Evolutionary conservation across 2,797 vertebrate genomes (phyloP), one percentile per base, ranked within the genome.

Genomic region (Girardinus metallicus): DNA sequence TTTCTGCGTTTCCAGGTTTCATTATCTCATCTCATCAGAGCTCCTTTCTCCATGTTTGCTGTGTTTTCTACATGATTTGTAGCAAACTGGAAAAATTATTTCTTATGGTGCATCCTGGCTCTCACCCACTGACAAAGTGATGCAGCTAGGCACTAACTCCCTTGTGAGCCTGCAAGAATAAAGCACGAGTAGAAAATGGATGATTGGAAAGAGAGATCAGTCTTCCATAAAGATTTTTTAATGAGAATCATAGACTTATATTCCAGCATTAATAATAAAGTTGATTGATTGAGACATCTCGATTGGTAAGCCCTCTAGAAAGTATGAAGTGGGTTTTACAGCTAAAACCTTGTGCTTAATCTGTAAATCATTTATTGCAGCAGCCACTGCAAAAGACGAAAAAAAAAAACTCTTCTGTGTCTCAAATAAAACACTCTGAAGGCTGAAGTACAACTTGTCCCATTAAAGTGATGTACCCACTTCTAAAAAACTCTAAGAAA

Each of bases 381-480:
- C 12, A 76, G 29, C 39, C 68, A 66, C 29, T 16, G 13, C 4
- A 46, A 73, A 79, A 72, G 18, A 51, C 1, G 1, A 75, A 66
- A 78, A 62, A 75, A 3, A 11, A 5, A n/a, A 36, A 7, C 7
- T 53, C 31, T 16, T 21, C 29, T 77, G 16, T 74, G 82, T 73
- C 41, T 78, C 57, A 76, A 82, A 82, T 15, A 3, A 78, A 78
- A 78, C 39, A 29, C 36, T 55, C 8, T 44, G 49, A 75, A 68
- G 36, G 46, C 31, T 72, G 29, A 46, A 49, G 53, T 62, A 49
- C 23, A 57, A 83, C 31, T 55, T 79, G 51, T 43, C 53, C 60
- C 75, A 18, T 77, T 88, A 79, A 83, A 77, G 16, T 5, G 51
- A 73, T 80, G 51, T n/a, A 81, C 90, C 51, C 73, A 74, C 62